Evolutionary conservation across 2,113 vertebrate species (phyloP), one percentile per base, ranked within the genome.

Genomic region (Euleptes europaea): DNA sequence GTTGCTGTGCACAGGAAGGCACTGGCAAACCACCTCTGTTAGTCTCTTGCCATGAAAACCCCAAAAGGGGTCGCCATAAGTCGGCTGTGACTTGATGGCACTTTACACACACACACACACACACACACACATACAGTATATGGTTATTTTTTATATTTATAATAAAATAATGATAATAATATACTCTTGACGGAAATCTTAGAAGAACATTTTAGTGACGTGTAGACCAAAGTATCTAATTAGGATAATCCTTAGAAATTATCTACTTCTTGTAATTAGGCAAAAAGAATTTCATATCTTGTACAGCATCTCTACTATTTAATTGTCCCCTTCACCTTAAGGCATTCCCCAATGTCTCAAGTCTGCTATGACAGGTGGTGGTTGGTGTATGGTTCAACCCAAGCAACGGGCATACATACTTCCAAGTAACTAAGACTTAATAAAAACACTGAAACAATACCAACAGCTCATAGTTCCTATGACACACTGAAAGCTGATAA

Each of bases 321-420:
- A 86, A 10, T 82, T 74, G 77, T 49, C 12, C 35, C 78, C 66
- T 79, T 83, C 66, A 74, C n/a, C 57, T 81, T 82, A 90, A 86
- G 85, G 38, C 92, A 87, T 90, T 72, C 47, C 47, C 67, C 90
- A 79, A 0, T 13, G 57, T 60, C 67, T 44, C 4, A 19, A 40
- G 63, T 84, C 76, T 91, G 86, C 78, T 80, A 90, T 76, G 51
- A 33, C 79, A 91, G 13, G 21, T n/a, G n/a, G n/a, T n/a, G n/a
- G n/a, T 23, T 47, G 17, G 40, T 19, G 2, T 0, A 83, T 14
- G 35, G 76, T 75, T 79, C 1, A 10, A 92, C 80, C 69, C 78
- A 13, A 0, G 28, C 69, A 80, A 81, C 47, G 60, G 67, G 2
- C 26, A 73, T 86, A 35, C 81, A 80, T 40, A 85, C 63, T 83